Evolutionary conservation across 2,113 vertebrate genomes (phyloP).

Genomic region (Agelaius phoeniceus): DNA sequence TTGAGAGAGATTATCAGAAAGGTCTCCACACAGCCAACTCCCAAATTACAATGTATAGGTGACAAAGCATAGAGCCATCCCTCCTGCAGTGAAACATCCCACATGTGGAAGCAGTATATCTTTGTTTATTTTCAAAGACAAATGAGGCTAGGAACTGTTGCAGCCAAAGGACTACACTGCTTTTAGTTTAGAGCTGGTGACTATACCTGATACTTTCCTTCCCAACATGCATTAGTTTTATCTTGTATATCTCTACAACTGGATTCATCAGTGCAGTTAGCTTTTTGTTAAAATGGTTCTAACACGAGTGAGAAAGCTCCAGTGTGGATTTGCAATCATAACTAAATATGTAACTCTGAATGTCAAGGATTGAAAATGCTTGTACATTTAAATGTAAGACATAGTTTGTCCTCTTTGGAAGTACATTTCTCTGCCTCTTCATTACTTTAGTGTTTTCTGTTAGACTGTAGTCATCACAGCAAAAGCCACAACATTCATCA

Average conservation of each 20-base stretch:
- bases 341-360: background rate
- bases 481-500: background rate
- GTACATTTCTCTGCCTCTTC: background rate
- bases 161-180: background rate
- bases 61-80: background rate
- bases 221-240: fast-evolving
- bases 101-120: background rate
- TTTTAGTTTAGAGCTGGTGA: background rate
- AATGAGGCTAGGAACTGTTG: background rate
- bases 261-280: background rate
- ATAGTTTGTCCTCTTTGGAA: background rate
- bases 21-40: background rate
- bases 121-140: background rate
- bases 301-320: background rate
- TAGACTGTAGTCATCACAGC: background rate
- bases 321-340: background rate
- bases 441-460: background rate
- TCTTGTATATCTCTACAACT: background rate
- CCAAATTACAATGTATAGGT: background rate
- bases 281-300: background rate
- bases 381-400: background rate
- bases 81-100: background rate
- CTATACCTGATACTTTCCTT: background rate
- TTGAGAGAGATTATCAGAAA: background rate
- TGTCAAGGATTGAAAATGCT: background rate